Base-by-base conservation (phyloP, 2,888 invertebrate genomes). In the Synanthedon vespiformis region DNA sequence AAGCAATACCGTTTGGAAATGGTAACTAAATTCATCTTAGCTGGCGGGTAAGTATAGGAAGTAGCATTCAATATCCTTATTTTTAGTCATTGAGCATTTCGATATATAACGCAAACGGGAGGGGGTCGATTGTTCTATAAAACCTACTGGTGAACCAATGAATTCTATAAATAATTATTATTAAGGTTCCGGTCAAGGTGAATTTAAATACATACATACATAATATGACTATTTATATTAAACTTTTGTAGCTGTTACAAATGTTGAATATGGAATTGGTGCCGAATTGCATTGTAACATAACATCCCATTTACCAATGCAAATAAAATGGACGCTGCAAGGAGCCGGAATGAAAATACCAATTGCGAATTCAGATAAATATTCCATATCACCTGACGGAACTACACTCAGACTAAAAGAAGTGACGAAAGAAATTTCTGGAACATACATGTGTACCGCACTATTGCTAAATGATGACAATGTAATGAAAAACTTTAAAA, bases 311-410 rank as follows among this genome's bases (percentile, higher is more conserved):
- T 51, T 53, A 5, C 49, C 51, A 12, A 40, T 51, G 44, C 51
- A 51, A 47, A 51, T 55, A 14, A 53, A 34, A 27, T 55, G 55
- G 55, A 51, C 18, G n/a, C 16, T 16, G 14, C 11, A 10, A 18
- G 48, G 13, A n/a, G 48, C 5, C 8, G 13, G 4, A 14, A 48
- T 16, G 10, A 48, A 18, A 18, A 48, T 12, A 48, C 16, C 48
- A 48, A 48, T 48, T 12, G 3, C 14, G 4, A 16, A 48, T 16
- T 48, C 48, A 48, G 14, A 48, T 16, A 5, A 48, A 10, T 48
- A 48, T 11, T 14, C 18, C 16, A 11, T 11, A 18, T 48, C 16
- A 18, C 16, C 48, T 4, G 18, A 48, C 10, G 18, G 18, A 4
- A 48, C 48, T 6, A 12, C 13, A 11, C 48, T 48, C 16, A 18